These are phyloP conservation scores for Sycophila sp. DNA, from an alignment of 1,140 invertebrate species.

Conservation along the genomic window DNA sequence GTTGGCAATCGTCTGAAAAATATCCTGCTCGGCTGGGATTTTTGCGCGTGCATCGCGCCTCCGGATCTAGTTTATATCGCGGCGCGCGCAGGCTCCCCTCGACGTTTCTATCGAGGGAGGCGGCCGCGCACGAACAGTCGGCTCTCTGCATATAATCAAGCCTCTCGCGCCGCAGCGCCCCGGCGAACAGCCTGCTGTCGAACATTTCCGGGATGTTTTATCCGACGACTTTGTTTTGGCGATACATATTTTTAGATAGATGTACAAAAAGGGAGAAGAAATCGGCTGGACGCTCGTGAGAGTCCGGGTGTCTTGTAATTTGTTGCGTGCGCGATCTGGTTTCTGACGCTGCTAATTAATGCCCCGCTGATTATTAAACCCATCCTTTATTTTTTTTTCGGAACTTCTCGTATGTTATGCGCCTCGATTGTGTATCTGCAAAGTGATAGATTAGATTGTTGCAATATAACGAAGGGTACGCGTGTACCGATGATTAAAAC, in stretches of 20 bases:
- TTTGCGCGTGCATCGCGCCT: not conserved
- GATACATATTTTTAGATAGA: conserved; percentile 5
- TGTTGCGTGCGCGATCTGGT: not conserved
- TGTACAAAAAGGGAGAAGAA: no score
- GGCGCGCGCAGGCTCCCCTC: not conserved
- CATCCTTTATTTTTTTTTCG: not conserved
- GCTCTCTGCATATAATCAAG: not conserved
- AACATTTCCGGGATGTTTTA: not conserved
- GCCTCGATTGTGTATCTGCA: no score
- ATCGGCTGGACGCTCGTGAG: no score
- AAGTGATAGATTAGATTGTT: no score
- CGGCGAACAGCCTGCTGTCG: not conserved
- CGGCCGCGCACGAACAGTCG: no score
- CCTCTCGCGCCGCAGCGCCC: not conserved
- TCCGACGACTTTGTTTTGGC: not conserved
- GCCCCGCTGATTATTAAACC: not conserved
- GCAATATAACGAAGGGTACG: no score
- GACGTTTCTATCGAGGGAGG: conserved; percentile 3
- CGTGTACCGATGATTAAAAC: no score
- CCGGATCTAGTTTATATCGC: not conserved
- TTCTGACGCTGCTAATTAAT: not conserved
- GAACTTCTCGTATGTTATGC: no score
- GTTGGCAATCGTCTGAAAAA: not conserved
- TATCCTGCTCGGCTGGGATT: not conserved
- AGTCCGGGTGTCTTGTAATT: not conserved